Evolutionary conservation across 2,113 vertebrate species (phyloP).

Genomic region (Gnathonemus echidnorhynchus): DNA sequence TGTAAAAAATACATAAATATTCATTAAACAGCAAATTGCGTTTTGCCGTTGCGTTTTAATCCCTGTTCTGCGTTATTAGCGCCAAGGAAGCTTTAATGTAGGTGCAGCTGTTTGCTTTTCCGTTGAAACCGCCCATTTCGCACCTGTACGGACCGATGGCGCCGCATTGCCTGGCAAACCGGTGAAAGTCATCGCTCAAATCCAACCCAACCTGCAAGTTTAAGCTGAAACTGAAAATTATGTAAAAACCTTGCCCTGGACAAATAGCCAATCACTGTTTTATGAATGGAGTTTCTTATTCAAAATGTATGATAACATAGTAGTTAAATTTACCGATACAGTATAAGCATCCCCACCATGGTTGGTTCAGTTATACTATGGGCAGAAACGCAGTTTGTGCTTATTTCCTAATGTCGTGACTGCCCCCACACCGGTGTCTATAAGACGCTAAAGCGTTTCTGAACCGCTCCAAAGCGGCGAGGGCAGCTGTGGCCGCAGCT

Average conservation of each 20-base stretch:
- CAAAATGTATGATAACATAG: background rate
- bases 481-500: background rate
- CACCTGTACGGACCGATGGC: background rate
- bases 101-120: background rate
- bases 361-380: background rate
- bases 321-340: background rate
- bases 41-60: background rate
- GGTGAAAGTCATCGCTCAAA: background rate
- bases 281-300: background rate
- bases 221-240: background rate
- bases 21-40: background rate
- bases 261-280: background rate
- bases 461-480: background rate
- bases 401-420: background rate
- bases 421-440: background rate
- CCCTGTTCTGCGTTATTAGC: background rate
- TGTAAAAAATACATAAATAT: background rate
- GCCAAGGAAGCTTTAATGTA: background rate
- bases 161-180: background rate
- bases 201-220: background rate
- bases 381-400: background rate
- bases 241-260: background rate
- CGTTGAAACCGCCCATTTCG: background rate
- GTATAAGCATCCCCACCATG: background rate
- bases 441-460: constrained; percentile 10